Evolutionary conservation across 2,113 vertebrate species (phyloP).

Genomic region (Serranochromis macrocephalus): DNA sequence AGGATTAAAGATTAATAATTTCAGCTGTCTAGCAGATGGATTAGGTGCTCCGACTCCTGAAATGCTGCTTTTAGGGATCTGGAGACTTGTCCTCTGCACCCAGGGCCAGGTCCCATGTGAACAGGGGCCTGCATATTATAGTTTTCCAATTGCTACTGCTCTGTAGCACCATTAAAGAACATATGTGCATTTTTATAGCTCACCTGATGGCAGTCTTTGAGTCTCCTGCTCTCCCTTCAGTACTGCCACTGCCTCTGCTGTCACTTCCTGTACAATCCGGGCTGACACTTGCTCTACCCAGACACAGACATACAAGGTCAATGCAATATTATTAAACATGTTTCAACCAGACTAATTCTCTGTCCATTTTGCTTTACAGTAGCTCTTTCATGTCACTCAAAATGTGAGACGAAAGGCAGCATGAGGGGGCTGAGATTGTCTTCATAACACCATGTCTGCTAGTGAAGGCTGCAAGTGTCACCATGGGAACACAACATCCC

Average conservation of each 20-base stretch:
- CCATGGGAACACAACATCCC: constrained; percentile 36
- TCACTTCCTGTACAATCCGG: constrained; percentile 97
- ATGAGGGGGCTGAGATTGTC: not conserved
- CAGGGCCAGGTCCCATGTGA: not conserved
- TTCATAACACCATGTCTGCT: not conserved
- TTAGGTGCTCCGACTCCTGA: not conserved
- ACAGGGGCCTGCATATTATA: not conserved
- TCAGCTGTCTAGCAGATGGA: not conserved
- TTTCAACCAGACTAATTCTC: not conserved
- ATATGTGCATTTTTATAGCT: constrained; percentile 1
- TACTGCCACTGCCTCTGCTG: constrained; percentile 95
- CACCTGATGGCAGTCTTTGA: constrained; percentile 90
- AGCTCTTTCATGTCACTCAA: not conserved
- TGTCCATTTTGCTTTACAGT: not conserved
- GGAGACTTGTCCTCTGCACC: not conserved
- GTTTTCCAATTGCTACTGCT: not conserved
- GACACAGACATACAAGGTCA: not conserved
- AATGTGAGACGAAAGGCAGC: not conserved
- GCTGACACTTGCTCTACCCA: constrained; percentile 92
- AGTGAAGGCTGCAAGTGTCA: not conserved
- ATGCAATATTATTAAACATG: not conserved
- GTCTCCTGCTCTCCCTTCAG: constrained; percentile 95
- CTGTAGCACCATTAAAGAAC: not conserved
- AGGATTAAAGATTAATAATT: not conserved
- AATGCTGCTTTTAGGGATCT: not conserved